phyloP scores from a whole-genome alignment of 2,797 vertebrate species.

The Danio aesculapii region DNA sequence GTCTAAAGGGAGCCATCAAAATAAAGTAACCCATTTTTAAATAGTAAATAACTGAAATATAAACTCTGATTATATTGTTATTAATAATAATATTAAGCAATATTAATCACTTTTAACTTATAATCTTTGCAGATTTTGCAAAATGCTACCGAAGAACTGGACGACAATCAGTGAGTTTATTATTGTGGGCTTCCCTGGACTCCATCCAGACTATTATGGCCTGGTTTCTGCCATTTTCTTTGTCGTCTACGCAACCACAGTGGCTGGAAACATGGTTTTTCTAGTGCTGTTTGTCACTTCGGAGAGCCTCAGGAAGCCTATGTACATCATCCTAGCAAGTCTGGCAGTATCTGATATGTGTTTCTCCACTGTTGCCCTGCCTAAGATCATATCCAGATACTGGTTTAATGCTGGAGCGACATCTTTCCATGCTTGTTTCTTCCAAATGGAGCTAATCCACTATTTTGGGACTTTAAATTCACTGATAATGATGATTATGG shows the following conservation, averaged over 20 bases:
- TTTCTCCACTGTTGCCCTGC: constrained; percentile 68
- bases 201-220: constrained; percentile 58
- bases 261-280: constrained; percentile 68
- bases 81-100: neutral
- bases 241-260: constrained; percentile 62
- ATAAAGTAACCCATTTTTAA: too few relatives aligned
- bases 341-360: constrained; percentile 73
- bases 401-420: constrained; percentile 66
- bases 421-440: constrained; percentile 68
- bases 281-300: constrained; percentile 67
- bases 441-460: constrained; percentile 75
- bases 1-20: too few relatives aligned
- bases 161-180: constrained; percentile 64
- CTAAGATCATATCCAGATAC: constrained; percentile 70
- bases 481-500: constrained; percentile 73
- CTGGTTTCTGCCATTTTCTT: constrained; percentile 62
- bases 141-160: constrained; percentile 26
- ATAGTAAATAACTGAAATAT: too few relatives aligned
- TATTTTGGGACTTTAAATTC: constrained; percentile 77
- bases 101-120: neutral
- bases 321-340: constrained; percentile 76
- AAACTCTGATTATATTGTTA: too few relatives aligned
- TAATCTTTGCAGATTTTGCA: constrained; percentile 28
- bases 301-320: constrained; percentile 72
- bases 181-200: constrained; percentile 73